Percentiles rank a stretch among this genome's conserved stretches.
These are phyloP conservation scores for Eucera pruinosa DNA, from an alignment of 2,888 invertebrate genomes.

Conservation along the genomic window DNA sequence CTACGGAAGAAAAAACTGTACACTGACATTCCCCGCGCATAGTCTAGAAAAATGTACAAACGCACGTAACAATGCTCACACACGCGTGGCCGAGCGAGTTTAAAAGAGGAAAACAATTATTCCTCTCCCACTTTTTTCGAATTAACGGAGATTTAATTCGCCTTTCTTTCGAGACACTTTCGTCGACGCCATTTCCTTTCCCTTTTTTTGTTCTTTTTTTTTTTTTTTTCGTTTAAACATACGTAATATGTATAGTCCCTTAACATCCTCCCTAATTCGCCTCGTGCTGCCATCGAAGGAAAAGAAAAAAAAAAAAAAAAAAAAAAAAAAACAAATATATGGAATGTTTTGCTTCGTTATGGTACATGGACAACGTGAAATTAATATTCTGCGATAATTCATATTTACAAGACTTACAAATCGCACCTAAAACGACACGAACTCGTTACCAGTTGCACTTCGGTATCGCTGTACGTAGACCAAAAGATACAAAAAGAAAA, in stretches of 20 bases:
- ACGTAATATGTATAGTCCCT: constrained; percentile 65
- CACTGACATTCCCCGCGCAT: constrained; percentile 64
- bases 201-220: no score
- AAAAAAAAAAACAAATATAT: no score
- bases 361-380: constrained; percentile 81
- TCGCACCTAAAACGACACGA: constrained; percentile 81
- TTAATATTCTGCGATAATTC: constrained; percentile 79
- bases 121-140: constrained; percentile 26
- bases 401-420: constrained; percentile 84
- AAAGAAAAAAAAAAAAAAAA: no score
- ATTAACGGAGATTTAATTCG: constrained; percentile 1
- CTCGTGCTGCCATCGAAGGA: constrained; percentile 73
- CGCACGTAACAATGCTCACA: constrained; percentile 66
- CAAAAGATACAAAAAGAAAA: no score
- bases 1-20: constrained; percentile 65
- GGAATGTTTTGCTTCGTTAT: constrained; percentile 81
- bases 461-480: constrained; percentile 51
- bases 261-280: constrained; percentile 71
- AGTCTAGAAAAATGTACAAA: constrained; percentile 73
- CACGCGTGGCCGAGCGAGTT: constrained; percentile 68
- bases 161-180: constrained; percentile 39
- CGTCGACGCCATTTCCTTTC: constrained; percentile 6
- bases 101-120: constrained; percentile 66
- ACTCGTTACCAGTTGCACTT: constrained; percentile 75
- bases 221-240: no score